Evolutionary conservation across 1,140 invertebrate species (phyloP), one percentile per base, ranked within the genome.

Genomic region (Spodoptera frugiperda): DNA sequence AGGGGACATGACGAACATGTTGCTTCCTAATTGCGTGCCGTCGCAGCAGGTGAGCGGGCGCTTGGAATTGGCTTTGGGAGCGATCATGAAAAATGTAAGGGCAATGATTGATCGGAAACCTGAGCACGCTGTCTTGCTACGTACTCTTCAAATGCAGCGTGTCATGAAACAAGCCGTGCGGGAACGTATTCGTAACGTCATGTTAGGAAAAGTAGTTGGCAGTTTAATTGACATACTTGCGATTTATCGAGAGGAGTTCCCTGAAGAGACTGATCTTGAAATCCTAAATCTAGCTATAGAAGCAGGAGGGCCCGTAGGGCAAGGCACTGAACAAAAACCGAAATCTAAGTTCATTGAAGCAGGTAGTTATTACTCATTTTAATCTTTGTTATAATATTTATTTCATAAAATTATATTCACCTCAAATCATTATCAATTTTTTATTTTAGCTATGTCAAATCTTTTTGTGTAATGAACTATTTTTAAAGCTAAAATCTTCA

Each of bases 1-100:
- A 0, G 11, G 15, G 11, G 65, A 71, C 0, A 6, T 15, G 17
- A 11, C 39, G n/a, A 15, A 63, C 21, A 77, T 86, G 59, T 68
- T 91, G 55, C 78, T 77, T 5, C 73, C 80, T 3, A 77, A 87
- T 55, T 48, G 75, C 9, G 63, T 55, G 53, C 84, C 87, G 0
- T 76, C 77, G 25, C 72, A 74, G 33, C 85, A 89, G 76, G 39
- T 91, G 65, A 84, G 71, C 9, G 90, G 90, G 9, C 88, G 91
- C 5, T 57, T 93, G 54, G 90, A 91, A 81, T 79, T 91, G 67
- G 90, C 87, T 3, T 57, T 93, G 53, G 91, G 91, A 3, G 67
- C 19, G 2, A 83, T 93, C 15, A 15, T 91, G 10, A 92, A 91
- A 79, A 76, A 86, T 10, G 78, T 93, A 19, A 84, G 79, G 54